Conservation (phyloP, 2,888 invertebrate genomes). For the Dasysyrphus tricinctus region DNA sequence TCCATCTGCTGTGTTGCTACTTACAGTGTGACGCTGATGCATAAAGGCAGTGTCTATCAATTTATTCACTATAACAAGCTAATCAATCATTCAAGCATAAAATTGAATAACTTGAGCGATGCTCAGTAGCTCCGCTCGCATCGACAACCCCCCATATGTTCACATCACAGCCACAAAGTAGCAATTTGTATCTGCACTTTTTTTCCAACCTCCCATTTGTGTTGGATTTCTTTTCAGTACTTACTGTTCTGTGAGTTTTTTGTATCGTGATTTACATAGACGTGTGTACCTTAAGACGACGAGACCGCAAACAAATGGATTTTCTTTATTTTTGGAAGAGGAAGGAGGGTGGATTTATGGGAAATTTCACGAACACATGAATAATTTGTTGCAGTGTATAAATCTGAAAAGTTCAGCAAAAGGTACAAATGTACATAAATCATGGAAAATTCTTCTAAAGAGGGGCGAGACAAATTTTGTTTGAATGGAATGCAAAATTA, state of each 20-base stretch:
- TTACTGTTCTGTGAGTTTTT: not conserved
- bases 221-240: slow-evolving; percentile 15
- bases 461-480: not conserved
- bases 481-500: not conserved
- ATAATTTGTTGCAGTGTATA: slow-evolving; percentile 27
- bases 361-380: slow-evolving; percentile 28
- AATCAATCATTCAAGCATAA: slow-evolving; percentile 56
- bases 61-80: slow-evolving; percentile 5
- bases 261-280: slow-evolving; percentile 20
- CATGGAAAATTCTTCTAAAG: slow-evolving; percentile 7
- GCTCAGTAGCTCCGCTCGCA: not conserved
- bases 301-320: slow-evolving; percentile 25
- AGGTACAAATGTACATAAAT: not conserved
- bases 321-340: not conserved
- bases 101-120: slow-evolving; percentile 42
- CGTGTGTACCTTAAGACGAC: slow-evolving; percentile 5
- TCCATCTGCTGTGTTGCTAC: not conserved
- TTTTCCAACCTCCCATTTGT: slow-evolving; percentile 27
- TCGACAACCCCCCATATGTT: not conserved
- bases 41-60: not conserved
- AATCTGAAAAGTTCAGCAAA: slow-evolving; percentile 16
- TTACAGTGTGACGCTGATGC: not conserved
- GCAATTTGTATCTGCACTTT: slow-evolving; percentile 44
- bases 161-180: slow-evolving; percentile 30
- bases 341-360: slow-evolving; percentile 9